Conservation (phyloP, 2,888 invertebrate species). For the Caenorhabditis sp. region DNA sequence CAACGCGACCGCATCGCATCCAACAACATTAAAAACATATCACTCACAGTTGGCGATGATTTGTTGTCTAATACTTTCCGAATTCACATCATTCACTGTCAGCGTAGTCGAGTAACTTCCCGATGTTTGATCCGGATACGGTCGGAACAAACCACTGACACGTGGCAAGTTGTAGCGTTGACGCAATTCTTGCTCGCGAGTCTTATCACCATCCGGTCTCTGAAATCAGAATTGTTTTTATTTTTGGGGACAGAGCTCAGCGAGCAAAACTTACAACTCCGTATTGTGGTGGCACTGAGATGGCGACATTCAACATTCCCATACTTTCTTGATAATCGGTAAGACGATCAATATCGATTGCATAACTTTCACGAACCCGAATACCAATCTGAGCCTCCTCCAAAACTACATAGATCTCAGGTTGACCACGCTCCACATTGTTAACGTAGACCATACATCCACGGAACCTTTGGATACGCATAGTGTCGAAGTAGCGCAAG, state of each 20-base stretch:
- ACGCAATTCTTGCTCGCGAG: constrained; percentile 61
- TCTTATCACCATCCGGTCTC: constrained; percentile 69
- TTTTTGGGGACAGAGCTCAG: not conserved
- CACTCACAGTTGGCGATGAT: constrained; percentile 62
- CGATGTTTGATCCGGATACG: constrained; percentile 69
- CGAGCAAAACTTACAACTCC: constrained; percentile 52
- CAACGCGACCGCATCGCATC: too few species aligned
- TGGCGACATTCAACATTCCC: constrained; percentile 67
- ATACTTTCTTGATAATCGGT: constrained; percentile 67
- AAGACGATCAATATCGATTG: constrained; percentile 64
- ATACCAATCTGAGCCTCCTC: constrained; percentile 69
- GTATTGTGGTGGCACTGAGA: constrained; percentile 66
- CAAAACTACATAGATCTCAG: constrained; percentile 69
- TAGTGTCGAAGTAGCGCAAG: constrained; percentile 69
- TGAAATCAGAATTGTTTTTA: constrained; percentile 13
- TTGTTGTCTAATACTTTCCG: constrained; percentile 65
- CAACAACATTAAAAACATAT: not conserved
- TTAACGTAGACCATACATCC: constrained; percentile 69
- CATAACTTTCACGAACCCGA: constrained; percentile 66
- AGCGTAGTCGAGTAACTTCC: constrained; percentile 53
- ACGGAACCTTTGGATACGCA: constrained; percentile 67
- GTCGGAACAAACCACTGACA: constrained; percentile 65
- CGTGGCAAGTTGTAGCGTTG: constrained; percentile 63
- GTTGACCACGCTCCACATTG: constrained; percentile 68
- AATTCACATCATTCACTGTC: constrained; percentile 66